A percentile compares a stretch with the other conserved stretches of the same genome.
Evolutionary conservation across 2,888 invertebrate species (phyloP).

Genomic region (Andricus curvator): DNA sequence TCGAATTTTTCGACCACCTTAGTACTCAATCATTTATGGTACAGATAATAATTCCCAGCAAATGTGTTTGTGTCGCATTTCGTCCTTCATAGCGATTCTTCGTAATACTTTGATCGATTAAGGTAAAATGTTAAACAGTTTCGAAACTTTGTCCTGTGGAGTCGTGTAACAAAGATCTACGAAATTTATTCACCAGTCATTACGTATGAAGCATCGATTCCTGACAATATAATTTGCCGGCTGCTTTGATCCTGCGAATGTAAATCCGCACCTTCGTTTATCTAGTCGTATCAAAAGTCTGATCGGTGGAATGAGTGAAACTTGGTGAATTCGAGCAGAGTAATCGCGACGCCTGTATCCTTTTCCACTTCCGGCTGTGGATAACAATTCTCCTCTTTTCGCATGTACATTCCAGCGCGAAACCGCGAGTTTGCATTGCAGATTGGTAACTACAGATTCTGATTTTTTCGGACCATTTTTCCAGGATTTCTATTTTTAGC

Average conservation of each 20-base stretch:
- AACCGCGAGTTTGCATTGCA: conserved; percentile 70
- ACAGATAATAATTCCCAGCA: too few species aligned
- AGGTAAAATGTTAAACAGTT: background rate
- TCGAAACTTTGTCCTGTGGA: background rate
- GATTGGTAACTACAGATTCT: conserved; percentile 63
- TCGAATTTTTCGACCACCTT: too few species aligned
- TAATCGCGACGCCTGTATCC: conserved; percentile 50
- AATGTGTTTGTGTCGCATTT: too few species aligned
- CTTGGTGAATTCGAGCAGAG: conserved; percentile 42
- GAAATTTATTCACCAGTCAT: background rate
- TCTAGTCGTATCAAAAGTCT: background rate
- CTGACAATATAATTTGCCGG: background rate
- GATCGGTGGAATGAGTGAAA: conserved; percentile 13
- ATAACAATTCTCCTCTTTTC: conserved; percentile 36
- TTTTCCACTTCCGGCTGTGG: conserved; percentile 41
- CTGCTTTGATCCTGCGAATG: background rate
- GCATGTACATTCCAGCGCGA: conserved; percentile 52
- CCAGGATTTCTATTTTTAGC: conserved; percentile 1
- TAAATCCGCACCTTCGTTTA: background rate
- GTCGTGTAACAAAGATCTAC: background rate
- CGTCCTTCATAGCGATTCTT: background rate
- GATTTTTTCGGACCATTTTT: conserved; percentile 56
- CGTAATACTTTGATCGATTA: background rate
- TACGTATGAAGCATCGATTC: background rate
- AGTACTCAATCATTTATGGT: too few species aligned